Conservation (phyloP, 92 coral and sea anemone species). For the Bergia sp. region DNA sequence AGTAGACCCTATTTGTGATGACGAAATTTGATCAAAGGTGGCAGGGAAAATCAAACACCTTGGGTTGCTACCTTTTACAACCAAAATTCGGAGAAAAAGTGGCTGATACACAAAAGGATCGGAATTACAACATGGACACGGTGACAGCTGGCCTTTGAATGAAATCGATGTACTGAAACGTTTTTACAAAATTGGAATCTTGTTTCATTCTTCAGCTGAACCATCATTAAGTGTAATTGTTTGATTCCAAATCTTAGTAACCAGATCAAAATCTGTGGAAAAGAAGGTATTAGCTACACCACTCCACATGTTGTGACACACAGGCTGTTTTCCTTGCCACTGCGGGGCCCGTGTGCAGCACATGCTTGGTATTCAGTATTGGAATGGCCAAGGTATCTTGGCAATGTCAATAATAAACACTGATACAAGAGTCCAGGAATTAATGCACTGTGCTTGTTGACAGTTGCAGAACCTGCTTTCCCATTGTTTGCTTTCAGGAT, state of each 20-base stretch:
- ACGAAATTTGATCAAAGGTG: slow-evolving; percentile 47
- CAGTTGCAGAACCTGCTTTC: not conserved
- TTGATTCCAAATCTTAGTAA: not conserved
- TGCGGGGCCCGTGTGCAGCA: not conserved
- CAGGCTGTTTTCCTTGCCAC: not conserved
- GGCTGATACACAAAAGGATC: not conserved
- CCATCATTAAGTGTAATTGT: not conserved
- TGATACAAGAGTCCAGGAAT: not conserved
- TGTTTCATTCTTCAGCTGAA: not conserved
- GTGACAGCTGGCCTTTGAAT: not conserved
- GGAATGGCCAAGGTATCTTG: not conserved
- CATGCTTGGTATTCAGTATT: not conserved
- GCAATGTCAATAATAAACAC: not conserved
- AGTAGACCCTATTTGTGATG: slow-evolving; percentile 74
- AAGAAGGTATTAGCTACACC: not conserved
- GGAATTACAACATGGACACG: not conserved
- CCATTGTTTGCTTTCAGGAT: not conserved
- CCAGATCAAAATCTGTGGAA: not conserved
- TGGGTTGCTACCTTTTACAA: not conserved
- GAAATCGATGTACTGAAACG: not conserved
- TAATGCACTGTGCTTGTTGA: not conserved
- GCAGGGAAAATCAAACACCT: not conserved
- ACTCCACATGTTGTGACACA: not conserved
- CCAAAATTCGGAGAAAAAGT: not conserved
- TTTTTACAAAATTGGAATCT: not conserved